These are phyloP conservation scores for Pemphigus obesinymphae DNA, from an alignment of 1,140 invertebrate genomes.

Conservation along the genomic window DNA sequence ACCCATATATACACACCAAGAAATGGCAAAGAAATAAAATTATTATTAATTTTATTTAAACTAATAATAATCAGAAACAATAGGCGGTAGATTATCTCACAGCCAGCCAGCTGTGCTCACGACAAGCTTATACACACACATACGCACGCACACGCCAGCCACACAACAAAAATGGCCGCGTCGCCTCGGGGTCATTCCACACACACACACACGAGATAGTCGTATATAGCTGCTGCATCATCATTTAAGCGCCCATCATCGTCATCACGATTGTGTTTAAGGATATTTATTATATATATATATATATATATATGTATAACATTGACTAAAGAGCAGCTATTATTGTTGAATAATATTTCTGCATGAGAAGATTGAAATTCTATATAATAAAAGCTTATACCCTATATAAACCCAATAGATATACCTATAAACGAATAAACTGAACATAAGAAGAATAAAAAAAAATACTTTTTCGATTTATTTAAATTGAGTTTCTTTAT, in stretches of 20 bases:
- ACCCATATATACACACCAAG: no score
- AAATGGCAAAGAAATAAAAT: not conserved
- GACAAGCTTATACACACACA: conserved; percentile 26
- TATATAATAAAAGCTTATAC: not conserved
- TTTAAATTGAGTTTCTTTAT: not conserved
- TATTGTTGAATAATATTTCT: conserved; percentile 13
- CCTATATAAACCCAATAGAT: not conserved
- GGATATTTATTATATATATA: not conserved
- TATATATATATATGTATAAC: not conserved
- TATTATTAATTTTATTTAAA: conserved; percentile 32
- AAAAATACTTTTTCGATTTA: not conserved
- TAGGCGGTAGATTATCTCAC: conserved; percentile 34
- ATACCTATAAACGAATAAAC: not conserved
- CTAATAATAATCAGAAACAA: conserved; percentile 31
- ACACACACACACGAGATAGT: conserved; percentile 11
- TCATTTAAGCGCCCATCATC: conserved; percentile 34
- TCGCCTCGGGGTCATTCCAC: conserved; percentile 32
- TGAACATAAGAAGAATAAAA: not conserved
- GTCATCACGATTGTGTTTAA: conserved; percentile 32
- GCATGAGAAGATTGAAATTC: conserved; percentile 5
- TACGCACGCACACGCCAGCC: not conserved
- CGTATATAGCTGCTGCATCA: conserved; percentile 28
- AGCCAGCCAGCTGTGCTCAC: conserved; percentile 29
- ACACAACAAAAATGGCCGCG: conserved; percentile 33
- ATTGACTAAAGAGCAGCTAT: not conserved